Conservation (phyloP, 2,113 vertebrate genomes). For the Platysternon megacephalum region DNA sequence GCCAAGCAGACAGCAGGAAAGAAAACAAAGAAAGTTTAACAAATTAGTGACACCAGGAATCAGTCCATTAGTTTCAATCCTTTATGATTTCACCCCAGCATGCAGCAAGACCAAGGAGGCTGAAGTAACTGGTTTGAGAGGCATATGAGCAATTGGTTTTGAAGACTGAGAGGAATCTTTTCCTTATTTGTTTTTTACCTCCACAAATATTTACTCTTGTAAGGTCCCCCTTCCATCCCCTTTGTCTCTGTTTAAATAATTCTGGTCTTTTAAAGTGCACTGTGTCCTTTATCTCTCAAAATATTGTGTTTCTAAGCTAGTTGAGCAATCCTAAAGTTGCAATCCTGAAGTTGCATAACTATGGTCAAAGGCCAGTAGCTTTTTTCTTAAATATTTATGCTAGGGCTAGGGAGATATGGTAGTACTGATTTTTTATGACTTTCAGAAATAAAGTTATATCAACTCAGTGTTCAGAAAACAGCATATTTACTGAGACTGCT, state of each 20-base stretch:
- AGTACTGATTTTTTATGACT: background rate
- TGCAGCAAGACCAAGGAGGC: constrained; percentile 49
- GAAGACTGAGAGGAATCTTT: background rate
- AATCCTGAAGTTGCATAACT: constrained; percentile 8
- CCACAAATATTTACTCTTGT: constrained; percentile 61
- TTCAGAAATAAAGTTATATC: background rate
- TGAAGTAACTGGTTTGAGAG: constrained; percentile 69
- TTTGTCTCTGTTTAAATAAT: constrained; percentile 33
- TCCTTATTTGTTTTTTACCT: constrained; percentile 43
- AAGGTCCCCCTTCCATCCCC: background rate
- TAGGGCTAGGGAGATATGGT: background rate
- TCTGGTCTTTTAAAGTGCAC: constrained; percentile 29
- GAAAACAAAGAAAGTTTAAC: constrained; percentile 64
- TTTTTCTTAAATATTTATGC: constrained; percentile 58
- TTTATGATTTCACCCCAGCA: constrained; percentile 64
- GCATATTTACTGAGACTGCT: background rate
- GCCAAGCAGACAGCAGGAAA: constrained; percentile 78
- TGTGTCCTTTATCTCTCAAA: constrained; percentile 10
- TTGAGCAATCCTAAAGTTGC: constrained; percentile 22
- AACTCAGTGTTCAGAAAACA: background rate
- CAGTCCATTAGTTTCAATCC: constrained; percentile 60
- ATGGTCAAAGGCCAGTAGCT: constrained; percentile 34
- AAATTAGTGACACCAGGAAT: constrained; percentile 75
- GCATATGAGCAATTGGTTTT: background rate
- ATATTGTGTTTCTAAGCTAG: constrained; percentile 22